Percentiles rank a stretch among this genome's conserved stretches.
These are phyloP conservation scores for Calyptomena viridis DNA, from an alignment of 2,113 vertebrate genomes.

Conservation along the genomic window DNA sequence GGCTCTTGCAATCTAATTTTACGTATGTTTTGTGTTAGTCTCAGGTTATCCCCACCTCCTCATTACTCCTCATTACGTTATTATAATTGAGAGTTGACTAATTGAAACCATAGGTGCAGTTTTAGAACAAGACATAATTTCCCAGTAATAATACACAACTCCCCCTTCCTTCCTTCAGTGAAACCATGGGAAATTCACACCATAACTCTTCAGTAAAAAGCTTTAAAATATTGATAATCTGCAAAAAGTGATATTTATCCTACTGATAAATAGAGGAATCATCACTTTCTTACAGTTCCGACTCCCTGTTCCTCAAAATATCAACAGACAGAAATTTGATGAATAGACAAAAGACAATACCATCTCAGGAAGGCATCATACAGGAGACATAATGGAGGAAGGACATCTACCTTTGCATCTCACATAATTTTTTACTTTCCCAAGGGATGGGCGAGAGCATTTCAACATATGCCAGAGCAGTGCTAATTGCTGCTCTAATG, in stretches of 20 bases:
- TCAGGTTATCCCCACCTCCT: conserved; percentile 19
- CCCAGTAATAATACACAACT: background rate
- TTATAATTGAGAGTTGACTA: conserved; percentile 25
- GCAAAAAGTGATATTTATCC: background rate
- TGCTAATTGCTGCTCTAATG: background rate
- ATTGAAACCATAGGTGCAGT: conserved; percentile 39
- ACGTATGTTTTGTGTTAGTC: conserved; percentile 39
- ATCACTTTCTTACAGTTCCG: background rate
- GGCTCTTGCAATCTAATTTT: background rate
- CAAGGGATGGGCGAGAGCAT: background rate
- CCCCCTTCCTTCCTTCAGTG: background rate
- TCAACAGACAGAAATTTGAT: background rate
- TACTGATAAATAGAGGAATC: background rate
- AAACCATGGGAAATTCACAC: background rate
- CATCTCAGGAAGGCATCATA: background rate
- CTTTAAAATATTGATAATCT: background rate
- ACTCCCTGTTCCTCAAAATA: background rate
- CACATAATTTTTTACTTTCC: background rate
- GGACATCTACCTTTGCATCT: background rate
- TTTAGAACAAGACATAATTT: background rate
- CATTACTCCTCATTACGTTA: conserved; percentile 15
- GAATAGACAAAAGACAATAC: background rate
- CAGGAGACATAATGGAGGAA: background rate
- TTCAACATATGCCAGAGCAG: conserved; percentile 12
- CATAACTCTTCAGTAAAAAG: background rate